Conservation (phyloP, 2,113 vertebrate genomes). For the Dipodomys spectabilis region DNA sequence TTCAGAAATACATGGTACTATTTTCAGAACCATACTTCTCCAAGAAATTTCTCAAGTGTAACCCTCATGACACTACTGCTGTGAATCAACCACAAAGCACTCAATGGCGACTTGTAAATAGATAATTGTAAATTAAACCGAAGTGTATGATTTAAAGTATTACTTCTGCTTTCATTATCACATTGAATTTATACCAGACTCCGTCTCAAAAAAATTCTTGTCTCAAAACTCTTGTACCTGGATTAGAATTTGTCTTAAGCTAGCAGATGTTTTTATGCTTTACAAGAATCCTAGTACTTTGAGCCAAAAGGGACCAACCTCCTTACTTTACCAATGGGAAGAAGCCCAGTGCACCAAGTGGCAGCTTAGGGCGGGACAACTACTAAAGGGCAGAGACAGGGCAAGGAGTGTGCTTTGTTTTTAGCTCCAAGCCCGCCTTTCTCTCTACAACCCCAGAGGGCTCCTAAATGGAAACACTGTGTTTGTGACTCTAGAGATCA, state of each 20-base stretch:
- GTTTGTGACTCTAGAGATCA: neutral
- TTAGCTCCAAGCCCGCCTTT: neutral
- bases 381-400: neutral
- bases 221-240: neutral
- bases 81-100: neutral
- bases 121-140: neutral
- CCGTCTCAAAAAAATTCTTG: neutral
- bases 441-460: neutral
- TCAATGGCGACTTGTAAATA: neutral
- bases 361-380: accelerated
- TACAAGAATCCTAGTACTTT: neutral
- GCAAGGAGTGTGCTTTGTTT: neutral
- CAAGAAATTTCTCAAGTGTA: slow-evolving; percentile 22
- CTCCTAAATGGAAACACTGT: neutral
- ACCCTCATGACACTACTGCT: neutral
- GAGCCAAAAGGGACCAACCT: neutral
- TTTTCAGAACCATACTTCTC: slow-evolving; percentile 49
- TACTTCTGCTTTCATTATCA: neutral
- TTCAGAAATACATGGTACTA: slow-evolving; percentile 45
- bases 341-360: neutral
- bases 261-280: neutral
- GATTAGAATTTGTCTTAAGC: neutral
- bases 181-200: neutral
- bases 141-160: accelerated
- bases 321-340: neutral